A percentile compares a stretch with the other conserved stretches of the same genome.
phyloP scores from a whole-genome alignment of 2,797 vertebrate species.

The Gallinago solitaria region DNA sequence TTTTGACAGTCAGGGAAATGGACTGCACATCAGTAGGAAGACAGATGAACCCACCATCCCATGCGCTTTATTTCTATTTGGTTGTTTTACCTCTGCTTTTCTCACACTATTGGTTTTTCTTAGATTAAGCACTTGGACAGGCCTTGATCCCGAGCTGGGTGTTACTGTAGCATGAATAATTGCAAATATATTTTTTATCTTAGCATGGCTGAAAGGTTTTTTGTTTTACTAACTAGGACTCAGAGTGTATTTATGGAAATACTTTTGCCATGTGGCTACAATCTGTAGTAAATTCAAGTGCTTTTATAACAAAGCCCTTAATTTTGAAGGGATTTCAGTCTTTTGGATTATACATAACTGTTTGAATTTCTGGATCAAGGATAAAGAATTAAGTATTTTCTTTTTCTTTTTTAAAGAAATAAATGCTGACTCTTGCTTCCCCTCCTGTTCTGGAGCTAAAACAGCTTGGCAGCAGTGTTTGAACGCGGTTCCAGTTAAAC shows the following conservation, averaged over 20 bases:
- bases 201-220: neutral
- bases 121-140: neutral
- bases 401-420: neutral
- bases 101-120: neutral
- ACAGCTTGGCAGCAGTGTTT: slow-evolving; percentile 12
- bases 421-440: slow-evolving; percentile 5
- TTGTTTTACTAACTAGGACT: neutral
- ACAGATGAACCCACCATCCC: neutral
- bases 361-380: slow-evolving; percentile 33
- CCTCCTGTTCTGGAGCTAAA: neutral
- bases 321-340: slow-evolving; percentile 43
- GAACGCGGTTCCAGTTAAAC: slow-evolving; percentile 7
- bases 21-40: neutral
- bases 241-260: neutral
- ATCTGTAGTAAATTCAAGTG: slow-evolving; percentile 28
- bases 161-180: neutral
- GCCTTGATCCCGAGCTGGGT: neutral
- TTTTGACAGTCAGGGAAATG: neutral
- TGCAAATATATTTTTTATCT: slow-evolving; percentile 7
- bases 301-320: slow-evolving; percentile 25
- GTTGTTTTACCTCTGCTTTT: neutral
- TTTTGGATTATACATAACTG: neutral
- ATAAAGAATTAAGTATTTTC: neutral
- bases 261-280: slow-evolving; percentile 27
- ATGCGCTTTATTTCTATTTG: neutral